Evolutionary conservation across 1,140 invertebrate species (phyloP).

Genomic region (Drosophila baimaii): DNA sequence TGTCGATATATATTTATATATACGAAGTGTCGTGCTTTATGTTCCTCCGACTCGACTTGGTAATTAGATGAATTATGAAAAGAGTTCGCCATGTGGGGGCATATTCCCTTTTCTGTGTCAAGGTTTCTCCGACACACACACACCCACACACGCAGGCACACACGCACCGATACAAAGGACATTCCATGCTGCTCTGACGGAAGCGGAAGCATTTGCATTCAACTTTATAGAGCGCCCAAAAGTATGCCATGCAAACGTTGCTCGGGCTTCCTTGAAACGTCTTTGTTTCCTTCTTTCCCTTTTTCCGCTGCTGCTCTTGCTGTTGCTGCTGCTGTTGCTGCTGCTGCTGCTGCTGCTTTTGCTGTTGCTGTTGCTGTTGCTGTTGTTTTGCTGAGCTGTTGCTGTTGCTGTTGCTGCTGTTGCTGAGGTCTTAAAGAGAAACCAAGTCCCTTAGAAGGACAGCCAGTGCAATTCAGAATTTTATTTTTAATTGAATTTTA

Average conservation of each 20-base stretch:
- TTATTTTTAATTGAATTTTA: slow-evolving; percentile 52
- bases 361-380: background rate
- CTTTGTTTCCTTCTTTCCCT: background rate
- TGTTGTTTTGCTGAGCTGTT: slow-evolving; percentile 13
- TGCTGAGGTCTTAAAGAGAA: slow-evolving; percentile 16
- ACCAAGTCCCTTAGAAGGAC: slow-evolving; percentile 1
- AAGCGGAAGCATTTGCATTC: slow-evolving; percentile 61
- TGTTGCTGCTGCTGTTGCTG: background rate
- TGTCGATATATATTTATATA: slow-evolving; percentile 35
- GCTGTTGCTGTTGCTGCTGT: background rate
- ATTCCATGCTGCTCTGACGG: slow-evolving; percentile 27
- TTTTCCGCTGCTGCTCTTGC: background rate
- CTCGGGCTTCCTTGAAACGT: slow-evolving; percentile 8
- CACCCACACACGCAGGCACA: slow-evolving; percentile 7
- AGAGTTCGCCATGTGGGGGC: slow-evolving; percentile 20
- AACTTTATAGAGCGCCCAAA: slow-evolving; percentile 47
- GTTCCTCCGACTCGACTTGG: slow-evolving; percentile 28
- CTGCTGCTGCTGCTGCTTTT: background rate
- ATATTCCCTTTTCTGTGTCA: slow-evolving; percentile 44
- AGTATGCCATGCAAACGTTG: slow-evolving; percentile 50
- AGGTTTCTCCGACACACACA: slow-evolving; percentile 20
- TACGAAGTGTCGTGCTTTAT: slow-evolving; percentile 30
- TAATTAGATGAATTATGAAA: slow-evolving; percentile 63
- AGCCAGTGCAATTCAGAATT: slow-evolving; percentile 38
- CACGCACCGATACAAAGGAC: slow-evolving; percentile 8